Conservation (phyloP, 1,140 invertebrate genomes). For the Trialeurodes vaporariorum region DNA sequence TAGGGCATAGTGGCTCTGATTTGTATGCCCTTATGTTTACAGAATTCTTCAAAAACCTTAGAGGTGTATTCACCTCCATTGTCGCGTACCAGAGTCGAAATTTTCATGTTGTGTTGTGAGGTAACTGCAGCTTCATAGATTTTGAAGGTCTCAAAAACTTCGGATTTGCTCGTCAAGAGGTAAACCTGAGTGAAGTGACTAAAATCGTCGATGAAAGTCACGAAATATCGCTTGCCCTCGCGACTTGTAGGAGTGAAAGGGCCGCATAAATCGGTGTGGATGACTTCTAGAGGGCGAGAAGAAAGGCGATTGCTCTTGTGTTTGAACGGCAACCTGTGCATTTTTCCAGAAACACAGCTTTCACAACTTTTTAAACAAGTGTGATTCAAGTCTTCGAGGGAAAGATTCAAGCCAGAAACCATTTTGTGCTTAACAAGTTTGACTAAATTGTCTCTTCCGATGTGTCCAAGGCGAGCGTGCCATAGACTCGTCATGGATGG, state of each 20-base stretch:
- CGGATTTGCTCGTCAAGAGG: slow-evolving; percentile 31
- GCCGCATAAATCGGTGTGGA: no score
- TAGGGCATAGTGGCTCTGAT: slow-evolving; percentile 27
- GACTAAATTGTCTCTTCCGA: no score
- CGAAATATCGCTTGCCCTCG: slow-evolving; percentile 25
- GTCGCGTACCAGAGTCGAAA: slow-evolving; percentile 26
- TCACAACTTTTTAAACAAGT: slow-evolving; percentile 17
- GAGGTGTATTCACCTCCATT: slow-evolving; percentile 30
- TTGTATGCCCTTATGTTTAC: slow-evolving; percentile 22
- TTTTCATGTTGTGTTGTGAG: slow-evolving; percentile 24
- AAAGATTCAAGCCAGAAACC: no score
- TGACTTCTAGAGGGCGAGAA: slow-evolving; percentile 19
- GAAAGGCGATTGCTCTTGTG: slow-evolving; percentile 12
- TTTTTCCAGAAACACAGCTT: slow-evolving; percentile 28
- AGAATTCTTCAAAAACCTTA: slow-evolving; percentile 22
- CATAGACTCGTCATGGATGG: no score
- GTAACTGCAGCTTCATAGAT: slow-evolving; percentile 26
- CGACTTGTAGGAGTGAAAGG: no score
- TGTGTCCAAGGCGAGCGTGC: no score
- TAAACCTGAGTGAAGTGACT: slow-evolving; percentile 24
- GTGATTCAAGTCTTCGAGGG: no score
- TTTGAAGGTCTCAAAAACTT: slow-evolving; percentile 25
- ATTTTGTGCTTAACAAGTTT: no score
- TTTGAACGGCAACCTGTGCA: slow-evolving; percentile 20
- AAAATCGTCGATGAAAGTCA: slow-evolving; percentile 27